Base-by-base conservation (phyloP, 2,113 vertebrate genomes). In the Ciconia stormi region DNA sequence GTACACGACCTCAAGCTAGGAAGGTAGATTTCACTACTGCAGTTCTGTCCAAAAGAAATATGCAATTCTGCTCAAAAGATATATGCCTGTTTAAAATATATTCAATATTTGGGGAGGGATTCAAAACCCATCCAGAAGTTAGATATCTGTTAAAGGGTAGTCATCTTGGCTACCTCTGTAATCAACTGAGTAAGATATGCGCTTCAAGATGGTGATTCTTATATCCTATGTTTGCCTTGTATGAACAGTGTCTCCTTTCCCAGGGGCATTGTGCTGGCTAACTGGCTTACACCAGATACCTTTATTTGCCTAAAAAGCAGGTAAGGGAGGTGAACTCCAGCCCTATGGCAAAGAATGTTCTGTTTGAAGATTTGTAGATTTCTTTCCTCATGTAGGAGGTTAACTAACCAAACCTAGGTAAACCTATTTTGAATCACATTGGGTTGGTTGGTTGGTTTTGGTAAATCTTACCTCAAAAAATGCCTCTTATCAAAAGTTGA, bases 371-470 rank as follows among this genome's bases (percentile, higher is more conserved):
- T n/a, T 36, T 40, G 29, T 47, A 74, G 10, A 42, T 55, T 38
- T 29, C 20, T 44, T 84, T 72, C 40, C 47, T 44, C 18, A 11
- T 21, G 26, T 27, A 59, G 38, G 13, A 61, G 19, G 30, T 42
- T 53, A 40, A 66, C 46, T 32, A 29, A 85, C 16, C 20, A 55
- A 78, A 34, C 11, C n/a, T 18, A 32, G 22, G 27, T 12, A 23
- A 6, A 55, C 20, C 15, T 89, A 34, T 42, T 83, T 67, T 63
- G 27, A 70, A 52, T 66, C 18, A 34, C 23, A 25, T 13, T 26
- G 42, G 3, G 2, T 47, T 47, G 8, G 1, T 40, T 47, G 29
- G 0, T 46, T 47, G 4, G 1, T 76, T 69, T 42, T 14, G n/a
- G 55, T 36, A 50, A 36, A 56, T 44, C 50, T 82, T 87, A 70